Percentiles rank a stretch among this genome's conserved stretches.
These are phyloP conservation scores for Propithecus coquereli DNA, from an alignment of 2,113 vertebrate species.

Conservation along the genomic window DNA sequence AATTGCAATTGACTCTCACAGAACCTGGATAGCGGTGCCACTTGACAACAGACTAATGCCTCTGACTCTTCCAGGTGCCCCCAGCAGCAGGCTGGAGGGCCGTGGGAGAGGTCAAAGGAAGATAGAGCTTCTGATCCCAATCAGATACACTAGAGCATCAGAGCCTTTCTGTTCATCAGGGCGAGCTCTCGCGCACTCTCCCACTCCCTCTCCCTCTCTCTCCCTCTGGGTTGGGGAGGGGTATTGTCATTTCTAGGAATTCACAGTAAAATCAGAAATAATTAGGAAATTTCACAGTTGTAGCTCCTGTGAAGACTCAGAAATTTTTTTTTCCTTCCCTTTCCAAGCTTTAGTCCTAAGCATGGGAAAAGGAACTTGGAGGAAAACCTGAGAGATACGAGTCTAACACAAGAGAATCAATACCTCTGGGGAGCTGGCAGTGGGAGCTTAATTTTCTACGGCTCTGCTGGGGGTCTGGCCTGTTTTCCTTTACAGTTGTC, in stretches of 20 bases:
- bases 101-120: constrained; percentile 32
- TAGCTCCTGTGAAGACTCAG: neutral
- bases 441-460: neutral
- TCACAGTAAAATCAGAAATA: constrained; percentile 73
- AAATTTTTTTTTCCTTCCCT: neutral
- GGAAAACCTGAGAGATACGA: neutral
- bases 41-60: constrained; percentile 89
- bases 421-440: neutral
- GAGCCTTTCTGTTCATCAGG: constrained; percentile 10
- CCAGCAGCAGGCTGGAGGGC: constrained; percentile 59
- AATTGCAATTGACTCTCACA: constrained; percentile 91
- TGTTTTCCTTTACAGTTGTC: neutral
- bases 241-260: constrained; percentile 73
- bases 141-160: constrained; percentile 62
- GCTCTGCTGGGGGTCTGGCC: neutral
- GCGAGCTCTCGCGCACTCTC: too few relatives aligned
- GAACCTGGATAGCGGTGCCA: constrained; percentile 89
- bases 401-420: neutral
- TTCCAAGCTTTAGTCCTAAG: neutral
- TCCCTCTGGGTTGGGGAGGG: neutral
- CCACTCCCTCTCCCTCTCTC: too few relatives aligned
- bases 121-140: constrained; percentile 73
- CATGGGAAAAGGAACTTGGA: neutral
- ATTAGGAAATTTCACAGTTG: constrained; percentile 54
- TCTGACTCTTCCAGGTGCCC: constrained; percentile 83